Evolutionary conservation across 1,140 invertebrate species (phyloP).

Genomic region (Subanguina moxae): DNA sequence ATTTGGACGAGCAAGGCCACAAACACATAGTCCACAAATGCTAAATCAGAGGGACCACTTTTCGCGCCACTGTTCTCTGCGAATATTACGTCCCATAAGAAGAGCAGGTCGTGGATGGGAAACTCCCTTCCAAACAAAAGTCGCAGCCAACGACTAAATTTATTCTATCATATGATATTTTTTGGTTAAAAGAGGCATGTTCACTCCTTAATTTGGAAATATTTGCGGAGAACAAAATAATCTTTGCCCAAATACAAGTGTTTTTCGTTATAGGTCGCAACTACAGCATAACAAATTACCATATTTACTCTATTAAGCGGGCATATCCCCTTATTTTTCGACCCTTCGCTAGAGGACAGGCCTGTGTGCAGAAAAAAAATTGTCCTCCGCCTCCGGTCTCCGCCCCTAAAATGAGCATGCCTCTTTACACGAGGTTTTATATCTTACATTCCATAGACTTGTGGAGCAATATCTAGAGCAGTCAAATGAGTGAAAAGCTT

Average conservation of each 20-base stretch:
- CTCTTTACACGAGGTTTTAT: too few relatives aligned
- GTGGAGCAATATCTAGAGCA: slow-evolving; percentile 71
- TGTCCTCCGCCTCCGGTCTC: too few relatives aligned
- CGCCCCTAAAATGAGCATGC: too few relatives aligned
- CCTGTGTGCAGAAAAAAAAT: too few relatives aligned
- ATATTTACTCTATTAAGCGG: too few relatives aligned
- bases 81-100: slow-evolving; percentile 77
- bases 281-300: background rate
- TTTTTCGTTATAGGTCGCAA: background rate
- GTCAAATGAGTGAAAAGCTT: slow-evolving; percentile 69
- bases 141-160: slow-evolving; percentile 72
- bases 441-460: slow-evolving; percentile 76
- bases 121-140: slow-evolving; percentile 77
- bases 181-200: slow-evolving; percentile 18
- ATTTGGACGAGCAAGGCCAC: slow-evolving; percentile 74
- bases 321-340: too few relatives aligned
- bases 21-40: slow-evolving; percentile 72
- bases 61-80: slow-evolving; percentile 66
- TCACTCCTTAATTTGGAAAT: background rate
- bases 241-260: background rate
- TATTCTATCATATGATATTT: background rate
- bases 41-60: slow-evolving; percentile 60
- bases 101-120: slow-evolving; percentile 70
- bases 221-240: background rate
- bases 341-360: too few relatives aligned